Base-by-base conservation (phyloP, 2,113 vertebrate genomes). In the Microtus ochrogaster region DNA sequence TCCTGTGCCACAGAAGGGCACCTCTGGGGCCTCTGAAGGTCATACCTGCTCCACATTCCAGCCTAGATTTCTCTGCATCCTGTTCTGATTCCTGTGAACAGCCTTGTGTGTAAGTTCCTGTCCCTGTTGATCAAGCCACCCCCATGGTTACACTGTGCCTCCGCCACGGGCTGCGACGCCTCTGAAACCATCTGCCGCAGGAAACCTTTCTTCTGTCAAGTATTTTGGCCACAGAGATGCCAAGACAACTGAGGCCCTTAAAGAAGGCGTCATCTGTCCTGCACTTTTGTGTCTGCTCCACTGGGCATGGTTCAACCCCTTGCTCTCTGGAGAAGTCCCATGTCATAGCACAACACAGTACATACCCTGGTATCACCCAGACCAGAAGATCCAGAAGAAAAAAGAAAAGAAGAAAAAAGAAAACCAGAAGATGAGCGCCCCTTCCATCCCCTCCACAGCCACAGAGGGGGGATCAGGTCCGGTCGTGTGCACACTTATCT, bases 401-500 rank as follows among this genome's bases (percentile, higher is more conserved):
- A 55, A 55, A 55, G 52, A 55, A 55, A 55, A 52, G 52, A 52
- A 36, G 68, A 30, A 58, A 58, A 58, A 58, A 58, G 58, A 58
- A 58, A 58, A 21, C 7, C 58, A 58, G 19, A 66, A 36, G 52
- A 30, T 19, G 41, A 30, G 0, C n/a, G 22, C 19, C 26, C 47
- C 58, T 39, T 41, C 2, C 3, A n/a, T 19, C 14, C 11, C 70
- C 33, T 85, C 52, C 24, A 1, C 55, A 10, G 16, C 52, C 24
- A 1, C 55, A 10, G 19, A 0, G 3, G 24, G 24, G 76, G 41
- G 7, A 52, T 30, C 13, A 24, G 61, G 33, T 89, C 81, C n/a
- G 41, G 13, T 72, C 30, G 5, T 2, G 3, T 9, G 16, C 9
- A 10, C 3, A 1, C 7, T 24, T 39, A 21, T 28, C n/a, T 65